These are phyloP conservation scores for Brachyistius frenatus DNA, from an alignment of 2,113 vertebrate species.

Conservation along the genomic window DNA sequence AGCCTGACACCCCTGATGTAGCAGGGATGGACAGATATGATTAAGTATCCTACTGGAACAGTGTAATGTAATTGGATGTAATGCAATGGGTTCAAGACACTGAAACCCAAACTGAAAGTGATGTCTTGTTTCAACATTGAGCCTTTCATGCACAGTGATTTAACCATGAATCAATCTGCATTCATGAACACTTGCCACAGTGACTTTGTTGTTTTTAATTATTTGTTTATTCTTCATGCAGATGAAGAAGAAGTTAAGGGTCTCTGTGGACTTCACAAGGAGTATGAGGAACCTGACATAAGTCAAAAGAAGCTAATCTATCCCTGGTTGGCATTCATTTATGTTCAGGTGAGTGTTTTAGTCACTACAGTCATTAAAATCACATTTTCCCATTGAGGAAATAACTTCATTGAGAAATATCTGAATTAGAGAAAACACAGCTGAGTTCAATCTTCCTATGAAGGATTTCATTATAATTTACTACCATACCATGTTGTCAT, in stretches of 20 bases:
- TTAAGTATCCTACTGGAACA: conserved; percentile 6
- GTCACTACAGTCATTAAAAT: too few relatives aligned
- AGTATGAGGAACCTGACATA: accelerated
- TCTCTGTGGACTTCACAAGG: conserved; percentile 81
- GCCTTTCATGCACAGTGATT: background rate
- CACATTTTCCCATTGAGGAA: too few relatives aligned
- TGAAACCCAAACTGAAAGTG: background rate
- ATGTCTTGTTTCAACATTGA: background rate
- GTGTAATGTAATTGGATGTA: conserved; percentile 12
- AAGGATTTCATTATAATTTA: background rate
- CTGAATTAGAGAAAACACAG: too few relatives aligned
- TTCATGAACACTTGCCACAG: background rate
- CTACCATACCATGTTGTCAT: background rate
- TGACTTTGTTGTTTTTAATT: background rate
- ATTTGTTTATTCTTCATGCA: conserved; percentile 37
- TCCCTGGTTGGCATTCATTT: conserved; percentile 75
- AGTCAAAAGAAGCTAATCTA: conserved; percentile 14
- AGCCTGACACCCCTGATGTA: conserved; percentile 13
- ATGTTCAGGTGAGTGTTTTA: conserved; percentile 46
- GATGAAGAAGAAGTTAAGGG: conserved; percentile 74
- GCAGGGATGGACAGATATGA: conserved; percentile 21
- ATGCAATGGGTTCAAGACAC: background rate
- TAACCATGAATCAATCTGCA: background rate
- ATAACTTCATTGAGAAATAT: too few relatives aligned
- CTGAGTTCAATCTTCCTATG: too few relatives aligned